Conservation (phyloP, 2,113 vertebrate species). For the Natator depressus region DNA sequence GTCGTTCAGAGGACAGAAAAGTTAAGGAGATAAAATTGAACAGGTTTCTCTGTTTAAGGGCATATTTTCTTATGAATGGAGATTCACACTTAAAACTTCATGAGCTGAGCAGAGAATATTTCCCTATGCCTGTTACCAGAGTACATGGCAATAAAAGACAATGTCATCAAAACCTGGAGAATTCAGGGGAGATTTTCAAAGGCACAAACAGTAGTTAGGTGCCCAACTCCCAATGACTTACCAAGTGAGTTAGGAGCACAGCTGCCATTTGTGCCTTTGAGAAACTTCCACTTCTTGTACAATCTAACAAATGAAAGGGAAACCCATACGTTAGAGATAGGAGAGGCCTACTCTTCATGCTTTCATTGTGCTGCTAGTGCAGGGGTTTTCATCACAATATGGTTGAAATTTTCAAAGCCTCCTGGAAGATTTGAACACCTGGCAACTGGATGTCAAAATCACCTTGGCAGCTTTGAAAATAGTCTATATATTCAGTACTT, state of each 20-base stretch:
- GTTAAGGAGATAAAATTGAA: neutral
- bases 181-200: neutral
- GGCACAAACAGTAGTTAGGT: neutral
- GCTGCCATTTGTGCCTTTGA: neutral
- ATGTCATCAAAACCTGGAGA: rapidly evolving
- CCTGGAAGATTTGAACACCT: neutral
- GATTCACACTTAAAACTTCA: neutral
- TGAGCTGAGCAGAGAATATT: neutral
- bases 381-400: neutral
- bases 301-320: neutral
- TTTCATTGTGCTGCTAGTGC: neutral
- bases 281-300: neutral
- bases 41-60: neutral
- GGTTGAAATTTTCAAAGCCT: rapidly evolving
- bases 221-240: neutral
- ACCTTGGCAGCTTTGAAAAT: neutral
- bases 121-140: neutral
- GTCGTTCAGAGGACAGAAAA: neutral
- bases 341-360: too few species aligned
- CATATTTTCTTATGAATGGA: neutral
- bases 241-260: neutral
- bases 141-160: neutral
- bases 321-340: neutral
- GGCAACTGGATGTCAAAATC: neutral
- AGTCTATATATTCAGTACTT: neutral